Evolutionary conservation across 2,888 invertebrate genomes (phyloP), one percentile per base, ranked within the genome.

Genomic region (Metalampra italica): DNA sequence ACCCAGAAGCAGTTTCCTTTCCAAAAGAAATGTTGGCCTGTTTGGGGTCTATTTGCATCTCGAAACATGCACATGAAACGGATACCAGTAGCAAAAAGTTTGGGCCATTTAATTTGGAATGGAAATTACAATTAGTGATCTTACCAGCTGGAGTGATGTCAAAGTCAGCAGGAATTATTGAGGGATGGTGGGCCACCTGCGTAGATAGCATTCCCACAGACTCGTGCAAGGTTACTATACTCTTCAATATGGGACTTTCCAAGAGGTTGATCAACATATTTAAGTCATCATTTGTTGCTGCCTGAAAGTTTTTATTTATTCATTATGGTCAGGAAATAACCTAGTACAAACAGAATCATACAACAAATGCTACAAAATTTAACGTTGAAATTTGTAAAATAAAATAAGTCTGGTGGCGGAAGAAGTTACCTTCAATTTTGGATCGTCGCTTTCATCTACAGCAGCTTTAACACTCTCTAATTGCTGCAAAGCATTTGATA

Each of bases 91-190:
- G n/a, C n/a, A n/a, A n/a, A n/a, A n/a, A n/a, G n/a, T n/a, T n/a
- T n/a, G n/a, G n/a, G n/a, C n/a, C n/a, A n/a, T n/a, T n/a, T n/a
- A n/a, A n/a, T n/a, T n/a, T n/a, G n/a, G n/a, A n/a, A n/a, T n/a
- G n/a, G n/a, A n/a, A n/a, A n/a, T n/a, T n/a, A n/a, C 22, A 22
- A 22, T 2, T 22, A 22, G 22, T 22, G 5, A 22, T 22, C 49
- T 72, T 75, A 68, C 96, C 96, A 59, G 95, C 93, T 42, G 94
- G 92, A 62, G 94, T 95, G 49, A 98, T 96, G 74, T 98, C 97
- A 83, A 98, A 98, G 79, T 98, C 97, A 45, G 95, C 95, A 40
- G 97, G 97, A 55, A 97, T 89, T 74, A 97, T 96, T 14, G 97
- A 97, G 11, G 97, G 97, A 85, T 97, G 97, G 68, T 96, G 95